These are phyloP conservation scores for Nothocercus julius DNA, from an alignment of 2,113 vertebrate species.

Conservation along the genomic window DNA sequence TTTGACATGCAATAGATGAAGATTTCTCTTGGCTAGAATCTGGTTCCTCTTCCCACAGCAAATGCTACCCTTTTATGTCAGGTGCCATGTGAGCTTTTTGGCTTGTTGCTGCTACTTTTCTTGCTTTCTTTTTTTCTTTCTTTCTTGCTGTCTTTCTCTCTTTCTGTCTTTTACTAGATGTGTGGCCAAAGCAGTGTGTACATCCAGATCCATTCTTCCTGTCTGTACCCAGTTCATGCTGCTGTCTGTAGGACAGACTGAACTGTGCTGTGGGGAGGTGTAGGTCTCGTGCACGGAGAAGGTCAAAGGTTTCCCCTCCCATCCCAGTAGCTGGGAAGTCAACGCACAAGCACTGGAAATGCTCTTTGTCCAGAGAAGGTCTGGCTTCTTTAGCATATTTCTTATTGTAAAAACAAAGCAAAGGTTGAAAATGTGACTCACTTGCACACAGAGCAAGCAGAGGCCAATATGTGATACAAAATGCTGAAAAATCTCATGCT, in stretches of 20 bases:
- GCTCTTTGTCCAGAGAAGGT: not conserved
- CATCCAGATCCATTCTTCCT: not conserved
- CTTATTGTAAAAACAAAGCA: not conserved
- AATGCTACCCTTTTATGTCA: not conserved
- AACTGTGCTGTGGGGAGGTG: rapidly evolving
- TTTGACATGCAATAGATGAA: not conserved
- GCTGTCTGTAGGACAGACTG: not conserved
- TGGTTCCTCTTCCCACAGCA: not conserved
- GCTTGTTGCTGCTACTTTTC: not conserved
- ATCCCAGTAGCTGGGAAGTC: not conserved
- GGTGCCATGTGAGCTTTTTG: not conserved
- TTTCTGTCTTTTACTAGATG: not conserved
- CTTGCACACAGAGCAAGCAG: not conserved
- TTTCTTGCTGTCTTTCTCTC: not conserved
- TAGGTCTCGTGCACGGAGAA: not conserved
- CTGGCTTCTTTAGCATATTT: not conserved
- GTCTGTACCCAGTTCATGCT: not conserved
- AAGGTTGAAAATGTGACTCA: not conserved
- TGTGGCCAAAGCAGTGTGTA: not conserved
- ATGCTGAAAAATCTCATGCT: not conserved
- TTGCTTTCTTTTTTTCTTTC: not conserved
- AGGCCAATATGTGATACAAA: not conserved
- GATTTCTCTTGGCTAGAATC: not conserved
- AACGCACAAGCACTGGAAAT: not conserved
- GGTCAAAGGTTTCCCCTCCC: not conserved